Evolutionary conservation across 1,140 invertebrate species (phyloP).

Genomic region (Bombus waltoni): DNA sequence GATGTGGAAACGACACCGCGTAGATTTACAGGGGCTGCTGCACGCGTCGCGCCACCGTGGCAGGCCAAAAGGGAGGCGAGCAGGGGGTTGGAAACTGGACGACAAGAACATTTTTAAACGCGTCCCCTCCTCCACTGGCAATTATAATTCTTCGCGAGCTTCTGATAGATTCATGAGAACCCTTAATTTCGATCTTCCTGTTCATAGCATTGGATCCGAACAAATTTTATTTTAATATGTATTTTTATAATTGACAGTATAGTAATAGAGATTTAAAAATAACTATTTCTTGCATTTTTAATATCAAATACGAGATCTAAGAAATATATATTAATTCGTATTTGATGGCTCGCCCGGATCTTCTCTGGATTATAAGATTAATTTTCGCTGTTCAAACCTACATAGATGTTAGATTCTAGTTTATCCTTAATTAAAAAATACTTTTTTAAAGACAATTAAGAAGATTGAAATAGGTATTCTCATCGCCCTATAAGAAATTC

Average conservation of each 20-base stretch:
- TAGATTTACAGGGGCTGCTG: conserved; percentile 79
- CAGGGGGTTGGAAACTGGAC: conserved; percentile 32
- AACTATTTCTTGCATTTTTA: too few relatives aligned
- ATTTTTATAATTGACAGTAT: not conserved
- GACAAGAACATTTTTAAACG: conserved; percentile 70
- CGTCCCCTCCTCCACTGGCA: conserved; percentile 24
- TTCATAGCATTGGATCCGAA: not conserved
- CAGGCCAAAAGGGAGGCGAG: not conserved
- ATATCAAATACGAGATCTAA: too few relatives aligned
- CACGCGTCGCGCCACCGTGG: conserved; percentile 60
- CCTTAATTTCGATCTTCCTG: not conserved
- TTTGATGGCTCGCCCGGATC: accelerated
- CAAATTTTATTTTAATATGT: not conserved
- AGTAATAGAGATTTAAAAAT: too few relatives aligned
- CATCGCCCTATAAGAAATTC: too few relatives aligned
- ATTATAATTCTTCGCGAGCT: conserved; percentile 52
- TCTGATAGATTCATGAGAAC: conserved; percentile 14
- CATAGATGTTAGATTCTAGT: too few relatives aligned
- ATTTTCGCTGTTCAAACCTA: too few relatives aligned
- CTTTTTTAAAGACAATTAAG: too few relatives aligned
- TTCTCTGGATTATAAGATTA: too few relatives aligned
- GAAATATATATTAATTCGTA: too few relatives aligned
- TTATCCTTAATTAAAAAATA: too few relatives aligned
- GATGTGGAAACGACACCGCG: conserved; percentile 82
- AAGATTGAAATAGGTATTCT: too few relatives aligned